These are phyloP conservation scores for Catharus fuscescens DNA, from an alignment of 2,113 vertebrate species.

Conservation along the genomic window DNA sequence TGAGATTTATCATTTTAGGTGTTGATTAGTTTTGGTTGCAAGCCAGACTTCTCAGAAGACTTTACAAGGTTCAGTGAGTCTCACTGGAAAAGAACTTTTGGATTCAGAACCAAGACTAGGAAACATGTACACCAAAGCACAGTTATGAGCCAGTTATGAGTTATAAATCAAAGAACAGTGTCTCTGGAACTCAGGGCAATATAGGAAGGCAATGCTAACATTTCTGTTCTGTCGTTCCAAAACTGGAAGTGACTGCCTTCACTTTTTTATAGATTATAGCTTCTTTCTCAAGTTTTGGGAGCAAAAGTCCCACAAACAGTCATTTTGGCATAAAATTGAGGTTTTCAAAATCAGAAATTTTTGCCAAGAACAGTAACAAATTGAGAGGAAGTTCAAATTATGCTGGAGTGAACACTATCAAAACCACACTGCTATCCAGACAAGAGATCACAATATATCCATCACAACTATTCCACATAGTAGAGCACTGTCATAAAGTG, in stretches of 20 bases:
- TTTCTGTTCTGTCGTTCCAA: neutral
- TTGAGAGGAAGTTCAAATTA: neutral
- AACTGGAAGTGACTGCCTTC: neutral
- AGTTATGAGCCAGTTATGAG: neutral
- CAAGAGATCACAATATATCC: neutral
- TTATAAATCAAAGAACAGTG: no score
- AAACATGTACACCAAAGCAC: neutral
- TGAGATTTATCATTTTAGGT: neutral
- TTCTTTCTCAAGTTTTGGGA: neutral
- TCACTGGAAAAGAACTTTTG: neutral
- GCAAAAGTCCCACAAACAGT: neutral
- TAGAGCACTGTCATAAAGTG: neutral
- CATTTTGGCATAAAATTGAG: neutral
- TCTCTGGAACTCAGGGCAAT: neutral
- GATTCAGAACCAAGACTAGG: neutral
- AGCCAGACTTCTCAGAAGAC: neutral
- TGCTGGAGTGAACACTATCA: neutral
- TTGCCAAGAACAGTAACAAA: neutral
- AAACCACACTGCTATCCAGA: neutral
- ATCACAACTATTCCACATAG: neutral
- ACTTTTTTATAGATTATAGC: neutral
- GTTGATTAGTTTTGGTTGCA: neutral
- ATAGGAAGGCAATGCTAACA: rapidly evolving
- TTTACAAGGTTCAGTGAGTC: neutral
- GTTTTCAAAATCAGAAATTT: neutral